A percentile compares a stretch with the other conserved stretches of the same genome.
Conservation (phyloP, 2,113 vertebrate species). For the Prietella phreatophila region DNA sequence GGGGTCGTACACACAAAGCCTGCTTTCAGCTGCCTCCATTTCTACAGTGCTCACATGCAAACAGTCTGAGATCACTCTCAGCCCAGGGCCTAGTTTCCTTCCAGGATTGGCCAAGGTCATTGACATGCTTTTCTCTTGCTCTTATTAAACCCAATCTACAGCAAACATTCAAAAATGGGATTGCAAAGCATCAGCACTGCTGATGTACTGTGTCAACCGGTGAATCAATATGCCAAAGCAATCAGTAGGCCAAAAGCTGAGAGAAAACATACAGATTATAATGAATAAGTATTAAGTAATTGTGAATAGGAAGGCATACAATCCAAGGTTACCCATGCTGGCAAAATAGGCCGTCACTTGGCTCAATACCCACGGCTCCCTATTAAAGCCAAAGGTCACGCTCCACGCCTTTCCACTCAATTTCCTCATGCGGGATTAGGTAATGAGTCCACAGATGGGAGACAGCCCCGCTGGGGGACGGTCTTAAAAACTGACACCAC, state of each 20-base stretch:
- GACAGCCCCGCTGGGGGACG: slow-evolving; percentile 17
- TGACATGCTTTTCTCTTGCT: background rate
- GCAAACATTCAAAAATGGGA: background rate
- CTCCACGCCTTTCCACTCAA: slow-evolving; percentile 51
- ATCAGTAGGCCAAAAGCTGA: slow-evolving; percentile 49
- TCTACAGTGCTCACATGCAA: background rate
- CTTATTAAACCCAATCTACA: background rate
- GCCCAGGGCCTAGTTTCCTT: background rate
- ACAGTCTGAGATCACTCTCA: slow-evolving; percentile 7
- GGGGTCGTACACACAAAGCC: background rate
- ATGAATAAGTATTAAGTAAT: slow-evolving; percentile 53
- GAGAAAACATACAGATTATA: slow-evolving; percentile 54
- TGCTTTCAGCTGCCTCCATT: background rate
- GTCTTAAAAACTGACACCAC: slow-evolving; percentile 38
- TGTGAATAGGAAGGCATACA: slow-evolving; percentile 47
- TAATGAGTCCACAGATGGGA: slow-evolving; percentile 43
- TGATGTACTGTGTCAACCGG: background rate
- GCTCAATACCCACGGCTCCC: slow-evolving; percentile 38
- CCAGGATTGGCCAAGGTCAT: background rate
- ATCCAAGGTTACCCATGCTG: slow-evolving; percentile 51
- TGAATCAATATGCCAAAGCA: slow-evolving; percentile 52
- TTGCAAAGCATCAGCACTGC: background rate
- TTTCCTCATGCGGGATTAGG: slow-evolving; percentile 47
- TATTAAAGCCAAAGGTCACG: slow-evolving; percentile 50
- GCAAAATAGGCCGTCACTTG: slow-evolving; percentile 37